Evolutionary conservation across 2,888 invertebrate genomes (phyloP).

Genomic region (Malthinus flaveolus): DNA sequence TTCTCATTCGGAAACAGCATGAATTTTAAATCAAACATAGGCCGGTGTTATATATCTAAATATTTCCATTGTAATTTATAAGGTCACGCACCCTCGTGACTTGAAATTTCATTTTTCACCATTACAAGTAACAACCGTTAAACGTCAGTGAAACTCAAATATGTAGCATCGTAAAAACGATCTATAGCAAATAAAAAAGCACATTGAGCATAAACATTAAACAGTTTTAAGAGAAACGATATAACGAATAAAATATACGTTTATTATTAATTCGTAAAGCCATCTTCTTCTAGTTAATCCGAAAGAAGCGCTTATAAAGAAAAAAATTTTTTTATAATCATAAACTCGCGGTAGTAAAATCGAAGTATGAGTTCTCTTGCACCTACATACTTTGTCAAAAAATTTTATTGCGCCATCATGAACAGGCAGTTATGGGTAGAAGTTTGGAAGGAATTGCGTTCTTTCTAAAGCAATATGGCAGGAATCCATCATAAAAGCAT

Average conservation of each 20-base stretch:
- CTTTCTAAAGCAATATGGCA: constrained; percentile 43
- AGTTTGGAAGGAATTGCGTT: constrained; percentile 45
- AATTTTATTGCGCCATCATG: constrained; percentile 43
- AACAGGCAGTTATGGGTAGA: constrained; percentile 42
- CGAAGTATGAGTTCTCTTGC: neutral
- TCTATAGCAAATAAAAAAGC: constrained; percentile 17
- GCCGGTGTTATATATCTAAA: constrained; percentile 16
- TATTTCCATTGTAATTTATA: constrained; percentile 18
- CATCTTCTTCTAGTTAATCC: too few relatives aligned
- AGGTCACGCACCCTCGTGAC: constrained; percentile 18
- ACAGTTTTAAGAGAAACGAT: neutral
- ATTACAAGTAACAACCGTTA: constrained; percentile 16
- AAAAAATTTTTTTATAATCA: too few relatives aligned
- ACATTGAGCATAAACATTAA: constrained; percentile 19
- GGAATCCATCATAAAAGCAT: constrained; percentile 50
- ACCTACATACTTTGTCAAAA: constrained; percentile 44
- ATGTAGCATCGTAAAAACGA: constrained; percentile 23
- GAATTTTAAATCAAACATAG: constrained; percentile 21
- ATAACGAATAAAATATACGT: neutral
- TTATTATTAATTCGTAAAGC: neutral
- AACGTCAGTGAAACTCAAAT: constrained; percentile 20
- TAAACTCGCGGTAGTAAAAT: neutral
- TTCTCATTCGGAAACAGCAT: constrained; percentile 17
- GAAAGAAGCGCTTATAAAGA: too few relatives aligned
- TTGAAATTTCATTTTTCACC: constrained; percentile 19